Conservation (phyloP, 2,888 invertebrate genomes). For the Phengaris alcon region DNA sequence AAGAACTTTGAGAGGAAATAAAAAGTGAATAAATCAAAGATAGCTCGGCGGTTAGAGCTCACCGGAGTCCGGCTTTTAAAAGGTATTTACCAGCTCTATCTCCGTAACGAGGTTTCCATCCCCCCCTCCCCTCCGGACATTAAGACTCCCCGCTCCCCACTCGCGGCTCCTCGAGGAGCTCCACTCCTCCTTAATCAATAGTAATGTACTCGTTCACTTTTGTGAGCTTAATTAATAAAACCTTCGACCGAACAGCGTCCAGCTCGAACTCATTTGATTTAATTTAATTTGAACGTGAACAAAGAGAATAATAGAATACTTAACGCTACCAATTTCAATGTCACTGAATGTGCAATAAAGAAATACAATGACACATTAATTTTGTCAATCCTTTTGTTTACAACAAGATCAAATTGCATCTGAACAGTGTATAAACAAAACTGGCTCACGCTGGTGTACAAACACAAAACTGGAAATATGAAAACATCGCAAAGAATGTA, state of each 20-base stretch:
- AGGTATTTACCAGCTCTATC: constrained; percentile 12
- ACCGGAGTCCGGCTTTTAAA: constrained; percentile 12
- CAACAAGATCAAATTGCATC: not conserved
- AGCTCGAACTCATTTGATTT: too few relatives aligned
- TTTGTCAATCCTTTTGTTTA: not conserved
- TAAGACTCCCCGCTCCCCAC: not conserved
- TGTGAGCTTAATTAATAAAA: constrained; percentile 20
- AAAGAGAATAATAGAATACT: too few relatives aligned
- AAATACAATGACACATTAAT: too few relatives aligned
- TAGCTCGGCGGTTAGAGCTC: constrained; percentile 4
- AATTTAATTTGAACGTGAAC: too few relatives aligned
- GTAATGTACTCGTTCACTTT: not conserved
- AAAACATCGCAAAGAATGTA: not conserved
- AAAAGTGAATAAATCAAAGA: constrained; percentile 13
- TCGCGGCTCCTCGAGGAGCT: not conserved
- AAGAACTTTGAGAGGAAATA: constrained; percentile 14
- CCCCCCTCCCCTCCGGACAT: not conserved
- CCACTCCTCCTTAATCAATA: not conserved
- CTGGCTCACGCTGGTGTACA: too few relatives aligned
- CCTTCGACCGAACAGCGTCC: not conserved
- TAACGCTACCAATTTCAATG: too few relatives aligned
- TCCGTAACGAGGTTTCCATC: constrained; percentile 6
- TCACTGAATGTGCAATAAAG: too few relatives aligned
- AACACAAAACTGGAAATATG: not conserved
- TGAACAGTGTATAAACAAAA: not conserved